phyloP scores from a whole-genome alignment of 2,113 vertebrate species.

The Callaeas wilsoni region DNA sequence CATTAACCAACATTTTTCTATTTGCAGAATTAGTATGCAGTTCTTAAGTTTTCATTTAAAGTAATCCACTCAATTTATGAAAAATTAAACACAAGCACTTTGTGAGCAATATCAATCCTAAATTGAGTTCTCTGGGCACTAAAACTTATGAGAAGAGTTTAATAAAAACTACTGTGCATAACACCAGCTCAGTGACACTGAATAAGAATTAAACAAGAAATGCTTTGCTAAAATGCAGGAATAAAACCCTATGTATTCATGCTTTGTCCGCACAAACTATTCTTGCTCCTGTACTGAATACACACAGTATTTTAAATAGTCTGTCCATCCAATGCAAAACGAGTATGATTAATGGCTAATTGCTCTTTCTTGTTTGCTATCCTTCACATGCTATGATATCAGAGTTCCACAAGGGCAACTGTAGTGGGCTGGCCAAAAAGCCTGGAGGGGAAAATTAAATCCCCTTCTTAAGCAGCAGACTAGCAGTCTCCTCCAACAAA shows the following conservation, averaged over 20 bases:
- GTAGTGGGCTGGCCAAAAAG: conserved; percentile 61
- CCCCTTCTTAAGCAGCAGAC: conserved; percentile 69
- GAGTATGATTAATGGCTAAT: conserved; percentile 57
- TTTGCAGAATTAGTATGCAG: not conserved
- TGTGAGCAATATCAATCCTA: not conserved
- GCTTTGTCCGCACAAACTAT: not conserved
- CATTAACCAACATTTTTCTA: not conserved
- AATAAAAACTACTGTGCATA: not conserved
- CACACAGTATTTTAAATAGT: conserved; percentile 10
- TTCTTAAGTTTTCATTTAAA: not conserved
- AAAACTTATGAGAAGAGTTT: not conserved
- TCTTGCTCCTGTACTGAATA: not conserved
- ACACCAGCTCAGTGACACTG: not conserved
- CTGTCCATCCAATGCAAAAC: conserved; percentile 35
- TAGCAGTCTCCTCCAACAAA: conserved; percentile 71
- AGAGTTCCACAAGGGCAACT: conserved; percentile 56
- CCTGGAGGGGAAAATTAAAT: conserved; percentile 67
- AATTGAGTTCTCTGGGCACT: not conserved
- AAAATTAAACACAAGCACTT: not conserved
- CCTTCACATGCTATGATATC: conserved; percentile 38
- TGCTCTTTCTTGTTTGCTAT: conserved; percentile 53
- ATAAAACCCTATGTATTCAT: not conserved
- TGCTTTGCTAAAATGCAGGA: not conserved
- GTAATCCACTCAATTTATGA: not conserved
- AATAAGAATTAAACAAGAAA: not conserved